Evolutionary conservation across 2,797 vertebrate species (phyloP).

Genomic region (Gorsachius magnificus): DNA sequence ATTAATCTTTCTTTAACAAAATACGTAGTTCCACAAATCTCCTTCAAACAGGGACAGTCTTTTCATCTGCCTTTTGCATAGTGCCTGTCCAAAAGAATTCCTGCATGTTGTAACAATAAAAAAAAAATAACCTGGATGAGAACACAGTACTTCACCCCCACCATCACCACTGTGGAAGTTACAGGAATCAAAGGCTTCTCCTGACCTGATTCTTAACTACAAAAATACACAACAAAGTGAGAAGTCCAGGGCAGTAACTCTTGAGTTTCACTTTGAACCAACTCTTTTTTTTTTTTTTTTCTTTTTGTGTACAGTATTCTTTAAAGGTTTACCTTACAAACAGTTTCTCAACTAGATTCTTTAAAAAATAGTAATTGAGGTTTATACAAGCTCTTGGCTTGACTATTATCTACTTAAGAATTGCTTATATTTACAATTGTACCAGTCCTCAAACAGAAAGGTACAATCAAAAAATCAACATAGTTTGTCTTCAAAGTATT

Average conservation of each 20-base stretch:
- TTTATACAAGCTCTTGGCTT: neutral
- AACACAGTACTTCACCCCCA: neutral
- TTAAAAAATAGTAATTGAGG: neutral
- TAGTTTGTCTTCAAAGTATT: neutral
- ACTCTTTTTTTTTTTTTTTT: neutral
- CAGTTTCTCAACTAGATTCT: neutral
- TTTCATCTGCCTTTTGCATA: neutral
- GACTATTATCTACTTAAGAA: neutral
- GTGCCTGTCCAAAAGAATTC: neutral
- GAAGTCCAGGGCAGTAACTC: neutral
- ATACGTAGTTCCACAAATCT: neutral
- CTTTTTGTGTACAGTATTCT: neutral
- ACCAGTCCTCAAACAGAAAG: neutral
- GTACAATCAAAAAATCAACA: neutral
- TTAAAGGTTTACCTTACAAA: neutral
- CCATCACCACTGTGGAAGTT: neutral
- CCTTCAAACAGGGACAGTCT: neutral
- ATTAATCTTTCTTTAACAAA: neutral
- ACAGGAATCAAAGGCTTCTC: neutral
- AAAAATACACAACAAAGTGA: neutral
- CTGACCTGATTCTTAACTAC: neutral
- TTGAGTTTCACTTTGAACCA: neutral
- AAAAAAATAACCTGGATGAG: neutral
- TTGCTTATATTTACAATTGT: neutral
- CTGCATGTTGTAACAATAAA: neutral